phyloP scores from a whole-genome alignment of 1,140 invertebrate species.

The Megathymus violae region DNA sequence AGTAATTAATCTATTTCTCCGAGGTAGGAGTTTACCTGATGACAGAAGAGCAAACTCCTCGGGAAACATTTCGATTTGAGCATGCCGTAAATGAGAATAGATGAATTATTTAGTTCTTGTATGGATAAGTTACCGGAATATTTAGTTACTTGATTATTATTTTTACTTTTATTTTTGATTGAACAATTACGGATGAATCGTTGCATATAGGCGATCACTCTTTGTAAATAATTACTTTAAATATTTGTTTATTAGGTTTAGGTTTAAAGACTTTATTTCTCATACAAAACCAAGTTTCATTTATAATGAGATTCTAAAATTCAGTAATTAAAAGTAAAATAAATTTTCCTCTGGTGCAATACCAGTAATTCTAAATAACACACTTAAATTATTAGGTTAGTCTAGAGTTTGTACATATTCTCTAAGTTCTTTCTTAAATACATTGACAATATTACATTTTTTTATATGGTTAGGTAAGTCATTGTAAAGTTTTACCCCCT shows the following conservation, averaged over 20 bases:
- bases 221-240: constrained; percentile 29
- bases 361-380: too few species aligned
- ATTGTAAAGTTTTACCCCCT: too few species aligned
- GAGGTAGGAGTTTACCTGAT: constrained; percentile 30
- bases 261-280: too few species aligned
- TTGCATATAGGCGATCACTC: constrained; percentile 29
- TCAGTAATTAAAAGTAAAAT: too few species aligned
- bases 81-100: constrained; percentile 16
- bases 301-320: too few species aligned
- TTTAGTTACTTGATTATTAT: constrained; percentile 13
- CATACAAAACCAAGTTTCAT: too few species aligned
- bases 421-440: too few species aligned
- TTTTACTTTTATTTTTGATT: constrained; percentile 26
- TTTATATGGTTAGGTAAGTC: too few species aligned
- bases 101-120: constrained; percentile 33
- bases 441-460: too few species aligned
- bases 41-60: constrained; percentile 30
- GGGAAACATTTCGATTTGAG: constrained; percentile 38
- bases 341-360: too few species aligned
- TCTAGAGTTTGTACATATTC: too few species aligned
- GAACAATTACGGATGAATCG: constrained; percentile 30
- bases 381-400: too few species aligned
- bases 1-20: constrained; percentile 34
- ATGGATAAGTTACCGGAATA: background rate
- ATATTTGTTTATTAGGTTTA: constrained; percentile 22